Base-by-base conservation (phyloP, 2,888 invertebrate species). In the Opisthograptis luteolata region DNA sequence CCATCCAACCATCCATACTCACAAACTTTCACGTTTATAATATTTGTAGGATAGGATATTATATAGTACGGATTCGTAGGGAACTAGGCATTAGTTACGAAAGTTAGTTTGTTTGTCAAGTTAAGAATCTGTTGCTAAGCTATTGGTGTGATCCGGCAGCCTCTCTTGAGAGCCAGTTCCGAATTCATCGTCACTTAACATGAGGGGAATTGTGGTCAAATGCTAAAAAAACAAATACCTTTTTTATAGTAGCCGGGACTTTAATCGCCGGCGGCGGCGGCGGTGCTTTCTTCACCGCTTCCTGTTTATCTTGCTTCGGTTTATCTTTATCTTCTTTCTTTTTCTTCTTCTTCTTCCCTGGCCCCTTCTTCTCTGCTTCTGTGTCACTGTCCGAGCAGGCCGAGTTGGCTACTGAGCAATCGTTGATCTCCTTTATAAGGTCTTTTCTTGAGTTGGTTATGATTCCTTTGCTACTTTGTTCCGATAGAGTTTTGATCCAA, bases 381-480 rank as follows among this genome's bases (percentile, higher is more conserved):
- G 55, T 58, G 25, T 86, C 79, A 51, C 79, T 73, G 47, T 82
- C 70, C 0, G 84, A 75, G 0, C 84, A 73, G 0, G 84, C 81
- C 14, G 81, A 69, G 51, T 91, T 87, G 0, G 91, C 37, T 2
- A 43, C 45, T 0, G 54, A 55, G 34, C 50, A 87, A 12, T 56
- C 55, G 15, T 58, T 58, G 2, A 68, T 24, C 2, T 92, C 88
- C 9, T 91, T 87, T 45, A 92, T 79, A 0, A 93, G 70, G 46
- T 92, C 92, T 42, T 89, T 84, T 49, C 87, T 86, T 0, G 91
- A 89, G 53, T 82, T 82, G 0, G 81, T 81, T 8, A 92, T 81
- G 24, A 86, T 66, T 0, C 86, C 87, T 1, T 79, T 84, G 10
- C 59, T 74, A 30, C 75, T 78, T 40, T 90, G 88, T 49, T 91